Base-by-base conservation (phyloP, 2,888 invertebrate species). In the Eulithis prunata region DNA sequence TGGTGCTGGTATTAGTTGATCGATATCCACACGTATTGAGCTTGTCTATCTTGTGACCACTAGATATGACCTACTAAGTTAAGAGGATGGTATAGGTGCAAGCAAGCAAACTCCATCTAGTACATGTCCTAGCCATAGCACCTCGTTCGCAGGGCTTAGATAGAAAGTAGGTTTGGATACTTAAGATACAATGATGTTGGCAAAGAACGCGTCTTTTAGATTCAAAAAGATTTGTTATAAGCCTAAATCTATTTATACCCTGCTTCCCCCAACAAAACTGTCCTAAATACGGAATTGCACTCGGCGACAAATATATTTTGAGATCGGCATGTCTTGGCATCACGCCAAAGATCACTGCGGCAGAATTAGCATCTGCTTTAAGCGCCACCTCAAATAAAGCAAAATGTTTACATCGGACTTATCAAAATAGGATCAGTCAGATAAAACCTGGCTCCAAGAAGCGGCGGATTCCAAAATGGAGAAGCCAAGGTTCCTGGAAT, bases 261-360 rank as follows among this genome's bases (percentile, higher is more conserved):
- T 65, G 64, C 75, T 84, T 86, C 89, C 88, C 89, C 89, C 85
- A 83, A 85, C 82, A 85, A 88, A 88, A 83, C 79, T 83, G 89
- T 86, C 87, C 89, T 87, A 84, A 86, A 90, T 90, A 83, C 87
- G 85, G 86, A 87, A 88, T 85, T 85, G 89, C 88, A 88, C 75
- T 80, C 83, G 78, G 86, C 79, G 89, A 90, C 90, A 89, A 78
- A 89, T 64, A 68, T 68, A 68, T 90, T 88, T 89, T 85, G 80
- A 79, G 85, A 87, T 84, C 85, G 83, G 86, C 84, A 89, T 88
- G 75, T 78, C 73, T 81, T 91, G 91, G 91, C 81, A 4, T 5
- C 11, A 57, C 67, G 88, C 91, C 91, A 90, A 81, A 81, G 86
- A 87, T 88, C 85, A 84, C 71, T 72, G 75, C 73, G 81, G 82